Conservation (phyloP, 2,888 invertebrate species). For the Heliothis peltigera region DNA sequence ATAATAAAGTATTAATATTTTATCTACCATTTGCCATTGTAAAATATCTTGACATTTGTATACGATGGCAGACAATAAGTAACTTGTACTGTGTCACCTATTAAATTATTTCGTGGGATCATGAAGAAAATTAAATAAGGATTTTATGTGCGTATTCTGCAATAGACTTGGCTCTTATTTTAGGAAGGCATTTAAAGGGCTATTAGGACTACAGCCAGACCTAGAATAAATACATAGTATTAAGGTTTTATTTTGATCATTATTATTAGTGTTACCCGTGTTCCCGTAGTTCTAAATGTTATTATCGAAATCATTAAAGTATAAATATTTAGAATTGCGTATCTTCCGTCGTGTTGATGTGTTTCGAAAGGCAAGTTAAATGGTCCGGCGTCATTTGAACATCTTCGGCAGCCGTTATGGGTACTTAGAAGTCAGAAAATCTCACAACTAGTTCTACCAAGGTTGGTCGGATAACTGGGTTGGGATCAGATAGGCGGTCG, state of each 20-base stretch:
- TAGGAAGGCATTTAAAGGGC: not conserved
- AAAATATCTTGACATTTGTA: not conserved
- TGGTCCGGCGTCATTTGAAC: too few relatives aligned
- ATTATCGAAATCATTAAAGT: not conserved
- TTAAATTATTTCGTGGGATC: conserved; percentile 8
- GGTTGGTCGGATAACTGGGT: too few relatives aligned
- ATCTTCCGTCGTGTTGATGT: too few relatives aligned
- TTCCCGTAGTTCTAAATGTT: not conserved
- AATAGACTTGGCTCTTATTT: conserved; percentile 20
- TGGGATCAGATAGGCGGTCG: too few relatives aligned
- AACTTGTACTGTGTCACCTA: conserved; percentile 11
- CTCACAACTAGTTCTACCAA: too few relatives aligned
- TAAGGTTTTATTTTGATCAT: conserved; percentile 4
- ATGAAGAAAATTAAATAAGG: conserved; percentile 3
- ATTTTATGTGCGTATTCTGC: conserved; percentile 19
- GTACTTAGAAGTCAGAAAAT: too few relatives aligned
- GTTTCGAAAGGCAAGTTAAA: too few relatives aligned
- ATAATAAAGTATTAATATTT: not conserved
- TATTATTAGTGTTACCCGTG: not conserved
- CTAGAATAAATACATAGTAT: conserved; percentile 2
- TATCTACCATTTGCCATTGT: not conserved
- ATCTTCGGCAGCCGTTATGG: too few relatives aligned
- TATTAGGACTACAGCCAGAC: conserved; percentile 36
- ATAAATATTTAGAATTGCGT: too few relatives aligned
- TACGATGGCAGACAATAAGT: not conserved